Percentiles rank a stretch among this genome's conserved stretches.
These are phyloP conservation scores for Microplitis deprimator DNA, from an alignment of 2,888 invertebrate genomes.

Conservation along the genomic window DNA sequence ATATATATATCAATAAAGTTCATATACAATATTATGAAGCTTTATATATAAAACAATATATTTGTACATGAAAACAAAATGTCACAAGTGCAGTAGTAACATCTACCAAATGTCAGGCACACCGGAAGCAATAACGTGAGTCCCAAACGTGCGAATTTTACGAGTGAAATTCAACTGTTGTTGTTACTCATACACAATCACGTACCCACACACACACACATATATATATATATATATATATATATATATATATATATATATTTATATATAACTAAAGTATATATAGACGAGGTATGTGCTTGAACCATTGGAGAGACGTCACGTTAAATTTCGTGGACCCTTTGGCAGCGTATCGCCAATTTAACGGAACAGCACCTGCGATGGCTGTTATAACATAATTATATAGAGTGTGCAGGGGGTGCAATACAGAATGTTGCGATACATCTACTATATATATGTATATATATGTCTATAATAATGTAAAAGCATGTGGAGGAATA, in stretches of 20 bases:
- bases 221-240: slow-evolving; percentile 3
- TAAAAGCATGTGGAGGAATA: slow-evolving; percentile 21
- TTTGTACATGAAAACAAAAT: slow-evolving; percentile 7
- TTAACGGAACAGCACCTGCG: slow-evolving; percentile 64
- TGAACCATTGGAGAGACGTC: slow-evolving; percentile 32
- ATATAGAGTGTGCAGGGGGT: slow-evolving; percentile 50
- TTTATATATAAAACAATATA: slow-evolving; percentile 1
- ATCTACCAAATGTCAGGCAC: slow-evolving; percentile 17
- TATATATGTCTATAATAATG: neutral
- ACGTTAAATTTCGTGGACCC: slow-evolving; percentile 45
- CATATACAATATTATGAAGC: neutral
- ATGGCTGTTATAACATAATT: slow-evolving; percentile 64
- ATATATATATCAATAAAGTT: neutral
- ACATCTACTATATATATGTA: neutral
- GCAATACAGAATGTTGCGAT: slow-evolving; percentile 3
- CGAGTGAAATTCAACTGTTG: slow-evolving; percentile 5
- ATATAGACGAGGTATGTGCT: slow-evolving; percentile 5
- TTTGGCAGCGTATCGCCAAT: slow-evolving; percentile 61
- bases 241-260: slow-evolving; percentile 10
- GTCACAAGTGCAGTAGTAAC: slow-evolving; percentile 23
- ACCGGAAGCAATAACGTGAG: slow-evolving; percentile 9
- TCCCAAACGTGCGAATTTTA: slow-evolving; percentile 19
- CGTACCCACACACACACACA: neutral
- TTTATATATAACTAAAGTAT: neutral
- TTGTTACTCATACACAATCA: neutral